A percentile compares a stretch with the other conserved stretches of the same genome.
Conservation (phyloP, 1,140 invertebrate species). For the Kradibia gibbosae region DNA sequence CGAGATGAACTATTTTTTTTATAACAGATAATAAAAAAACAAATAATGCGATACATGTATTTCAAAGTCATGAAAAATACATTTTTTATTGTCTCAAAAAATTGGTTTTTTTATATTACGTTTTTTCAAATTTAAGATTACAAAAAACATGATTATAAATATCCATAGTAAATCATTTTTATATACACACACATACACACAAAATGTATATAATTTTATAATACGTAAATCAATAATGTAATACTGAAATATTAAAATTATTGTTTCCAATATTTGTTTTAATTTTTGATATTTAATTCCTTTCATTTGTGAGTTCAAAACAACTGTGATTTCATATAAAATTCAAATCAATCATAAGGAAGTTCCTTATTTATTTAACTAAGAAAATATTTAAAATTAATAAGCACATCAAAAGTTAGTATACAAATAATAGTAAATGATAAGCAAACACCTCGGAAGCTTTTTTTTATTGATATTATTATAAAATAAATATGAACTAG, state of each 20-base stretch:
- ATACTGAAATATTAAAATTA: neutral
- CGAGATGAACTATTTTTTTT: constrained; percentile 52
- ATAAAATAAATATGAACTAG: neutral
- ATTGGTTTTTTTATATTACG: neutral
- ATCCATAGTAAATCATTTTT: neutral
- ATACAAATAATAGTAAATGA: too few species aligned
- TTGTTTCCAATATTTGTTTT: neutral
- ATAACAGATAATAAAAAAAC: constrained; percentile 35
- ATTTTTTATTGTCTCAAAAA: constrained; percentile 46
- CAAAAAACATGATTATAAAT: neutral
- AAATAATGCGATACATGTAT: constrained; percentile 40
- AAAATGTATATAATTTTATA: neutral
- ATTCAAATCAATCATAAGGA: neutral
- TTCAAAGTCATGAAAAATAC: constrained; percentile 54
- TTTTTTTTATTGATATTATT: neutral
- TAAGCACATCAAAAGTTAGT: too few species aligned
- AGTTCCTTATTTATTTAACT: neutral
- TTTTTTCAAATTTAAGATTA: neutral
- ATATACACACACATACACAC: neutral
- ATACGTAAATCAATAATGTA: neutral
- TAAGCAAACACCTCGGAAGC: too few species aligned
- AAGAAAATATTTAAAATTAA: too few species aligned
- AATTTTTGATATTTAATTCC: neutral
- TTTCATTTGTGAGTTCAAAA: neutral
- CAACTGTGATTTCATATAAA: neutral